Base-by-base conservation (phyloP, 2,797 vertebrate species). In the Mus spretus region DNA sequence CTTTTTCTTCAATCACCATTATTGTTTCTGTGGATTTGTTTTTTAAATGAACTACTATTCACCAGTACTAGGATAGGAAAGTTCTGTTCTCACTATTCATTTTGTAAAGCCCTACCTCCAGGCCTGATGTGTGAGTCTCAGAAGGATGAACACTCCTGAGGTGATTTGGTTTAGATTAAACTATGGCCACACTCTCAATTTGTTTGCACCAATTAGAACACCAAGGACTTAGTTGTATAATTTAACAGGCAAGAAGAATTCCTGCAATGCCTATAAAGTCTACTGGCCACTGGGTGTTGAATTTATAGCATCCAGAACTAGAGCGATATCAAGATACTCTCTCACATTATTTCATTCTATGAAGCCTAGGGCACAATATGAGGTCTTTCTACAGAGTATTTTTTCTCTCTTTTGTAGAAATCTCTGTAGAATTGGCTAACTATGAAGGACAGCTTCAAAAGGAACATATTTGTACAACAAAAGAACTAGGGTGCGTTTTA, bases 41-140 rank as follows among this genome's bases (percentile, higher is more conserved):
- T 2, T 28, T 13, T 44, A n/a, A 70, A 44, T 1, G 31, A 6
- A 75, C 20, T 44, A 75, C 1, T 24, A 55, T 63, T 40, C 3
- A 22, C 4, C 1, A 20, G 3, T 59, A 24, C 10, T 22, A 57
- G 4, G 7, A 12, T 65, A 0, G 13, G 5, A 57, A 17, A 17
- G 0, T 67, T 75, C 15, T 67, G 1, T 37, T 50, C 13, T 3
- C 0, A 2, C 4, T 5, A 34, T 47, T 61, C n/a, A 22, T 47
- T 8, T n/a, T 75, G 34, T 70, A 81, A 61, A 87, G 7, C 4
- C 0, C 12, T 34, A 17, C 20, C 6, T 20, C 26, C 53, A 50
- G 1, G 2, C 15, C 12, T 53, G 19, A 59, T 50, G 37, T 14
- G 26, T 8, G 4, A 65, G 22, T 83, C 28, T 50, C 6, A n/a